Base-by-base conservation (phyloP, 1,140 invertebrate species). In the Caenorhabditis tropicalis region DNA sequence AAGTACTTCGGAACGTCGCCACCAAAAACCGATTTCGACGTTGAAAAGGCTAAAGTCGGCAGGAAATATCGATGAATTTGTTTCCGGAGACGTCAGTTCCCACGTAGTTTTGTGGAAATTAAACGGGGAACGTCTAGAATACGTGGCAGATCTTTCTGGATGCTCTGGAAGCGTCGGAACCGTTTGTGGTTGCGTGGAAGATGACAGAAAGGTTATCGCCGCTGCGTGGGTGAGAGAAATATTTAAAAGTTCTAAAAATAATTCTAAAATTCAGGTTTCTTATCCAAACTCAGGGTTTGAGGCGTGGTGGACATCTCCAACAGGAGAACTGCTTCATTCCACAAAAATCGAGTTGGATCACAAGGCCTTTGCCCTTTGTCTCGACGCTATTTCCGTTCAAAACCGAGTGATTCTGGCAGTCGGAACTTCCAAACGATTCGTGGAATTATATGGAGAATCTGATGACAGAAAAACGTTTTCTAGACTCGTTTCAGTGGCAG, bases 191-290 rank as follows among this genome's bases (percentile, higher is more conserved):
- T 27, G 24, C 21, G 79, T 60, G 1, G 27, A 39, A 16, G 56
- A 36, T 3, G 53, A 79, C 5, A 15, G 39, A 16, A 46, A 60
- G 15, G 53, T 85, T 31, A 48, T 81, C 19, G 27, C 49, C 0
- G 83, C 83, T 39, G 39, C 83, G 12, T 84, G 83, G 83, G 83
- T n/a, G n/a, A n/a, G n/a, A n/a, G n/a, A n/a, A n/a, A n/a, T n/a
- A n/a, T n/a, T n/a, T n/a, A n/a, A n/a, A n/a, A n/a, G n/a, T n/a
- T n/a, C n/a, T n/a, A n/a, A n/a, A n/a, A n/a, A n/a, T n/a, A n/a
- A n/a, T n/a, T n/a, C n/a, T n/a, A n/a, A n/a, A n/a, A n/a, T n/a
- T n/a, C n/a, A n/a, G n/a, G n/a, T 84, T 1, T 49, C 15, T n/a
- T 48, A 56, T 24, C 53, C 53, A 0, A 56, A 56, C 24, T 27